Conservation (phyloP, 2,113 vertebrate species). For the Nibea albiflora region DNA sequence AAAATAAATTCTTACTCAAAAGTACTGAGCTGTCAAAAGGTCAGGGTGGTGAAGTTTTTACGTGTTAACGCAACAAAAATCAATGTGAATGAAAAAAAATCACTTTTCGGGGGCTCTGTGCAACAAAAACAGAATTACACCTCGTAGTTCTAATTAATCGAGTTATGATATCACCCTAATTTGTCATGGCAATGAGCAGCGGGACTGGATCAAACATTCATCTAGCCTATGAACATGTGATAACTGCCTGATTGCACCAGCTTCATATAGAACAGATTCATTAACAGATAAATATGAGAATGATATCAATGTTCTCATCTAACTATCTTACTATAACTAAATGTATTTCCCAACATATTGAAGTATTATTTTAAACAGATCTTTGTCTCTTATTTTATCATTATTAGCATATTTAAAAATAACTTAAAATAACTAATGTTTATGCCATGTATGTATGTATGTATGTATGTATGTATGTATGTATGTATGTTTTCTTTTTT, state of each 20-base stretch:
- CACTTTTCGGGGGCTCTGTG: background rate
- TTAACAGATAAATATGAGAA: background rate
- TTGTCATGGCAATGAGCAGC: background rate
- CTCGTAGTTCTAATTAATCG: too few species aligned
- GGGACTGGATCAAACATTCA: background rate
- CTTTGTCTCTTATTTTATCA: background rate
- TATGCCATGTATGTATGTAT: too few species aligned
- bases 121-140: background rate
- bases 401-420: background rate
- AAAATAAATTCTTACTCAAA: background rate
- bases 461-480: too few species aligned
- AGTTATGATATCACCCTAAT: conserved; percentile 1
- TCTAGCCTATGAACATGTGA: background rate
- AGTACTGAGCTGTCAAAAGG: background rate
- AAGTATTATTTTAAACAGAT: background rate
- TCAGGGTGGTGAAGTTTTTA: background rate
- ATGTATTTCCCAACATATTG: background rate
- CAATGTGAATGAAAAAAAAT: background rate
- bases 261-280: background rate
- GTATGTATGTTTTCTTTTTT: background rate
- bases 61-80: too few species aligned
- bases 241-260: background rate
- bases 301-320: too few species aligned
- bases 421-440: background rate
- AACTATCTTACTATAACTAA: too few species aligned